A percentile compares a stretch with the other conserved stretches of the same genome.
Conservation (phyloP, 1,140 invertebrate species). For the Elymnias hypermnestra region DNA sequence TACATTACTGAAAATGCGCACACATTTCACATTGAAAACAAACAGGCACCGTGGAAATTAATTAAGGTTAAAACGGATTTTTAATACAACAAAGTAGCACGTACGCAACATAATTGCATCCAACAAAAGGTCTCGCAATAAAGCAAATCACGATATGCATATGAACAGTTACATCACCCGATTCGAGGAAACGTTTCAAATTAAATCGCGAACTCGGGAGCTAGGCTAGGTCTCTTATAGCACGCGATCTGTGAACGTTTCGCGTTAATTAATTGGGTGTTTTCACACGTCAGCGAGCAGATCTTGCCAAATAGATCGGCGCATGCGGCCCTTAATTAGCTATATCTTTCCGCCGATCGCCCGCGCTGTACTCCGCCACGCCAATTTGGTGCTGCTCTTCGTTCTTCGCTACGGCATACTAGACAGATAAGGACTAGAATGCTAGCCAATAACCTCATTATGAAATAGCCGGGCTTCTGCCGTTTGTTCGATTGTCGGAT, state of each 20-base stretch:
- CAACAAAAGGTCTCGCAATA: slow-evolving; percentile 8
- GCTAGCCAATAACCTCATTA: slow-evolving; percentile 74
- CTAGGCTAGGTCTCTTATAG: slow-evolving; percentile 31
- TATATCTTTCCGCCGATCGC: slow-evolving; percentile 59
- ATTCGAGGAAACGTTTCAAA: slow-evolving; percentile 31
- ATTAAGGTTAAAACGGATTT: background rate
- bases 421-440: slow-evolving; percentile 63
- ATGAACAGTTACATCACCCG: slow-evolving; percentile 30
- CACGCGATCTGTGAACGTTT: slow-evolving; percentile 50
- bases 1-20: no score
- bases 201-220: slow-evolving; percentile 36
- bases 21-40: no score
- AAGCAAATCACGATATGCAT: slow-evolving; percentile 21
- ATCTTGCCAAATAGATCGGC: slow-evolving; percentile 72
- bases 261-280: slow-evolving; percentile 74
- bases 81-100: slow-evolving; percentile 8
- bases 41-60: no score
- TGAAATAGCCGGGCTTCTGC: slow-evolving; percentile 61
- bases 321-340: slow-evolving; percentile 68
- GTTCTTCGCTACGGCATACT: slow-evolving; percentile 52
- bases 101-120: slow-evolving; percentile 4
- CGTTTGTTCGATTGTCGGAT: slow-evolving; percentile 51
- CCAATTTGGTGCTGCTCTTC: slow-evolving; percentile 68
- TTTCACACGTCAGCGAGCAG: slow-evolving; percentile 72
- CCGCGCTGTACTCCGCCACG: slow-evolving; percentile 59